Conservation (phyloP, 2,113 vertebrate species). For the Delphinus delphis region DNA sequence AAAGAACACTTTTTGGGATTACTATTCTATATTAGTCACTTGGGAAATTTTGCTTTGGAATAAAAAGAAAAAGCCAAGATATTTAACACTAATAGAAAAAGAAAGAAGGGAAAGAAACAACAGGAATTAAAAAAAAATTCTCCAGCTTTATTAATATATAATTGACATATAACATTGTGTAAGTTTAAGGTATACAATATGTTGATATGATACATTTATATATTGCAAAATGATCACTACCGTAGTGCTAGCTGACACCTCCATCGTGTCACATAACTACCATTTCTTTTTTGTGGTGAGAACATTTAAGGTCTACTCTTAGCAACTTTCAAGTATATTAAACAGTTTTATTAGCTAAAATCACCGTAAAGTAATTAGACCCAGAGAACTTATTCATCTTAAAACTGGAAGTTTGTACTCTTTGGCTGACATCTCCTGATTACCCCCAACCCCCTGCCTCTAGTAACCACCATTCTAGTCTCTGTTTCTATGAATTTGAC, state of each 20-base stretch:
- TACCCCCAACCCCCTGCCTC: rapidly evolving
- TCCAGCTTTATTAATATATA: neutral
- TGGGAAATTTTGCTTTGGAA: neutral
- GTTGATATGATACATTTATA: neutral
- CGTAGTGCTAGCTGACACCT: neutral
- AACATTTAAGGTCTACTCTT: neutral
- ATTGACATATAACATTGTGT: neutral
- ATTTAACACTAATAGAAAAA: neutral
- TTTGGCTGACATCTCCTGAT: neutral
- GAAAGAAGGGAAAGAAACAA: neutral
- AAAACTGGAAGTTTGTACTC: neutral
- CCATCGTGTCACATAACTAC: neutral
- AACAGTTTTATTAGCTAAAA: neutral
- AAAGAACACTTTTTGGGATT: neutral
- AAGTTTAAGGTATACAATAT: neutral
- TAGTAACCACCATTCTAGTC: neutral
- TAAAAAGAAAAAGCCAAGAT: neutral
- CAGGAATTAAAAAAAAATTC: neutral
- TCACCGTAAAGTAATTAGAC: neutral
- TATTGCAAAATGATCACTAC: neutral
- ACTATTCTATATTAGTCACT: neutral
- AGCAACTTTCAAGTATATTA: neutral
- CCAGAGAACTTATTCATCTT: neutral
- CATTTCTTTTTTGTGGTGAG: neutral
- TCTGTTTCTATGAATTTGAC: neutral